Conservation (phyloP, 2,888 invertebrate species). For the Actias luna region DNA sequence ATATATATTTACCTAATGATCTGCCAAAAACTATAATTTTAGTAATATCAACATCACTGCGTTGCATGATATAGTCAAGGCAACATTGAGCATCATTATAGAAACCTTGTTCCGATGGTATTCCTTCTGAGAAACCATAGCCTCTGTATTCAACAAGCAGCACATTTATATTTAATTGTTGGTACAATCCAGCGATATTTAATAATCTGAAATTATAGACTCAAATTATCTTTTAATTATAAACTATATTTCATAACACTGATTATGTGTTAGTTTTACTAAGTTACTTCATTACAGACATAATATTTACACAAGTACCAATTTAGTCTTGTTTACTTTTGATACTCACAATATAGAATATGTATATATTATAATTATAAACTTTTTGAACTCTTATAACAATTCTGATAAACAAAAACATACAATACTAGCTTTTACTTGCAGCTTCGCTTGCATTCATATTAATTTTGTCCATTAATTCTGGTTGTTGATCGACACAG, state of each 20-base stretch:
- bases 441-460: no score
- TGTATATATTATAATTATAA: no score
- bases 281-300: neutral
- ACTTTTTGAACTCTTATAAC: no score
- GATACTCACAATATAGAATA: no score
- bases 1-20: constrained; percentile 85
- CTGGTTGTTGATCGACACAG: no score
- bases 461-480: no score
- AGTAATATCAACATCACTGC: constrained; percentile 91
- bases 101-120: constrained; percentile 92
- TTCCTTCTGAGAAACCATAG: constrained; percentile 95
- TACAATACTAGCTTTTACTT: no score
- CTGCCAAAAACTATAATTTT: constrained; percentile 95
- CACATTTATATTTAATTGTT: constrained; percentile 91
- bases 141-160: constrained; percentile 97
- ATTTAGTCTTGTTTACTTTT: no score
- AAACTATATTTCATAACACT: no score
- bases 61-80: constrained; percentile 90
- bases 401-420: no score
- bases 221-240: neutral
- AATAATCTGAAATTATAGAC: constrained; percentile 83
- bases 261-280: no score
- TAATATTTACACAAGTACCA: no score
- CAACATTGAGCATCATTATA: constrained; percentile 94
- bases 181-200: constrained; percentile 93